These are phyloP conservation scores for Muscina levida DNA, from an alignment of 2,888 invertebrate species.

Conservation along the genomic window DNA sequence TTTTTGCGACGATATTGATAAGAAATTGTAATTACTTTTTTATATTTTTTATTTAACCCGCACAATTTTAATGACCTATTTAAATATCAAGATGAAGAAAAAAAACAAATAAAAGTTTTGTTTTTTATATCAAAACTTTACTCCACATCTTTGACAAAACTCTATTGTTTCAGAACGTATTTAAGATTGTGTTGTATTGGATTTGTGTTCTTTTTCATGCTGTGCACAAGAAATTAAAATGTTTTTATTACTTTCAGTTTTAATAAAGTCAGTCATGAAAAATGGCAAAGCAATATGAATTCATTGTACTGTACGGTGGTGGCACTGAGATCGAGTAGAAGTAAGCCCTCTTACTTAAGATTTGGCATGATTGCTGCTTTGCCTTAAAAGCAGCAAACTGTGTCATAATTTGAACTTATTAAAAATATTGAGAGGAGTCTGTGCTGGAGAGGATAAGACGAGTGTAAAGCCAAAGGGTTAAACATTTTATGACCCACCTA, in stretches of 20 bases:
- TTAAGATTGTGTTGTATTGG: conserved; percentile 45
- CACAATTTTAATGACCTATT: neutral
- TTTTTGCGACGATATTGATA: neutral
- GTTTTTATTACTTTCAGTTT: conserved; percentile 61
- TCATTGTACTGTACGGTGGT: too few species aligned
- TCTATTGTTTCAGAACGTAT: conserved; percentile 34
- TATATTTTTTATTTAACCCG: neutral
- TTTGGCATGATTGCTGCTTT: too few species aligned
- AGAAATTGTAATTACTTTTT: conserved; percentile 26
- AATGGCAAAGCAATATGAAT: conserved; percentile 1
- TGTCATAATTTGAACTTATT: conserved; percentile 34
- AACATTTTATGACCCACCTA: conserved; percentile 14
- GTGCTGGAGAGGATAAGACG: neutral
- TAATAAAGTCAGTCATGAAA: conserved; percentile 34
- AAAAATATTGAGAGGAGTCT: conserved; percentile 25
- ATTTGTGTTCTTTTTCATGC: conserved; percentile 24
- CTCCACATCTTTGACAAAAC: neutral
- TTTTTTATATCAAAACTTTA: neutral
- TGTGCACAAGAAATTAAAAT: conserved; percentile 56
- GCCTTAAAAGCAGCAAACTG: too few species aligned
- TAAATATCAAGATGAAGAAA: neutral
- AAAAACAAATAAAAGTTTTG: neutral
- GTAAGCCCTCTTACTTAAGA: too few species aligned
- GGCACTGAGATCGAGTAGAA: too few species aligned
- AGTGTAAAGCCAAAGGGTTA: conserved; percentile 38